Evolutionary conservation across 2,113 vertebrate species (phyloP).

Genomic region (Xiphorhynchus elegans): DNA sequence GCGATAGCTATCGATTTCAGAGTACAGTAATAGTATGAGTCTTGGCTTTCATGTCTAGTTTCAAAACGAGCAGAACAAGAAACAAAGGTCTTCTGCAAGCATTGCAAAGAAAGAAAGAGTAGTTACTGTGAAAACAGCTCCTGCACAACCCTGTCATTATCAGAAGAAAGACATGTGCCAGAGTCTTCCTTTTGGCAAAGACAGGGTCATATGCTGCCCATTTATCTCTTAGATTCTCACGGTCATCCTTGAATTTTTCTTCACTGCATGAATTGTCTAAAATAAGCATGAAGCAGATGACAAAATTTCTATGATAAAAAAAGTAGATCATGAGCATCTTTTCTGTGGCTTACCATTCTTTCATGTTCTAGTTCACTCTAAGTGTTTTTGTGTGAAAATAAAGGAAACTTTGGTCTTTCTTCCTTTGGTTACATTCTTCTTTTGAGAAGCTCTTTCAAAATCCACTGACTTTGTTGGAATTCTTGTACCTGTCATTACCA

Average conservation of each 20-base stretch:
- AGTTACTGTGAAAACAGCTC: not conserved
- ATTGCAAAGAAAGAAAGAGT: not conserved
- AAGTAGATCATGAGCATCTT: not conserved
- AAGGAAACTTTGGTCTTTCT: not conserved
- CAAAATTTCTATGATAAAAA: not conserved
- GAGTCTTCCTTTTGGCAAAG: not conserved
- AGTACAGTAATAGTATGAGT: not conserved
- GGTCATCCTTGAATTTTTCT: not conserved
- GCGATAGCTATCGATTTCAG: not conserved
- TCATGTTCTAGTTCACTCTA: not conserved
- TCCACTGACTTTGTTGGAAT: too few species aligned
- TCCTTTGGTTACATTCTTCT: not conserved
- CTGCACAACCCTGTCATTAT: not conserved
- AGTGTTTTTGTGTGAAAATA: not conserved
- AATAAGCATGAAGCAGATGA: not conserved
- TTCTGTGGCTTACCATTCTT: not conserved
- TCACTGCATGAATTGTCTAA: not conserved
- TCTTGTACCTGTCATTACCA: too few species aligned
- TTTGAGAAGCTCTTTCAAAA: too few species aligned
- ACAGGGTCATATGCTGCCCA: accelerated
- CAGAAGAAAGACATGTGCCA: not conserved
- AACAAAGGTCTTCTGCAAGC: not conserved
- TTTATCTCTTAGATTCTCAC: not conserved
- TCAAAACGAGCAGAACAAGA: not conserved
- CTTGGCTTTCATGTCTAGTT: not conserved